Evolutionary conservation across 2,113 vertebrate genomes (phyloP).

Genomic region (Eclectus roratus): DNA sequence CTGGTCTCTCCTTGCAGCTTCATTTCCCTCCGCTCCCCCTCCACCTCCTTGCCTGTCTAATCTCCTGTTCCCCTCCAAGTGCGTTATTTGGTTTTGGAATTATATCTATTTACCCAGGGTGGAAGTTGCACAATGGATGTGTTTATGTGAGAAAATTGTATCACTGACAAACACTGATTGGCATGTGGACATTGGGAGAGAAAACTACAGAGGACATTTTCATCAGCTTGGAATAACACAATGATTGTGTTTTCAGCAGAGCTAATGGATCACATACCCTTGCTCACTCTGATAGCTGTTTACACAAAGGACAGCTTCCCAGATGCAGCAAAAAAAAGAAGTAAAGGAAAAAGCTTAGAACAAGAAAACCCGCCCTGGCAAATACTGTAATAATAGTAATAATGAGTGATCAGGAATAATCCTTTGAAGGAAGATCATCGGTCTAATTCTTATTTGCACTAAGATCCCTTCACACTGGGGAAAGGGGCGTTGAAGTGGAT

Average conservation of each 20-base stretch:
- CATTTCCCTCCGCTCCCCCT: slow-evolving; percentile 42
- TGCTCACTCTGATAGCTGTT: slow-evolving; percentile 77
- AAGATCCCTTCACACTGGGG: not conserved
- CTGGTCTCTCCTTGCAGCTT: slow-evolving; percentile 67
- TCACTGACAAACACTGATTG: slow-evolving; percentile 82
- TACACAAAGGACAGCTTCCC: slow-evolving; percentile 75
- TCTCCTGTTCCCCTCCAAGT: slow-evolving; percentile 72
- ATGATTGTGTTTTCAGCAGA: slow-evolving; percentile 84
- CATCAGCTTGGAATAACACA: slow-evolving; percentile 86
- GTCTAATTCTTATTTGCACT: slow-evolving; percentile 35
- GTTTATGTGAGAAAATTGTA: slow-evolving; percentile 82
- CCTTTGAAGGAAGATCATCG: not conserved
- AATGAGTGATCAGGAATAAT: slow-evolving; percentile 12
- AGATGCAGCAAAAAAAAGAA: slow-evolving; percentile 63
- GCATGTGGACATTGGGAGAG: slow-evolving; percentile 75
- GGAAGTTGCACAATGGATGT: slow-evolving; percentile 82
- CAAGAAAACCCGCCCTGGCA: not conserved
- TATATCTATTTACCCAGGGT: slow-evolving; percentile 79
- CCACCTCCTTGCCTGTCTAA: slow-evolving; percentile 64
- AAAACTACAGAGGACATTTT: slow-evolving; percentile 78
- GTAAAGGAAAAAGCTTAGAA: not conserved
- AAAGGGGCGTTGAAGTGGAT: not conserved
- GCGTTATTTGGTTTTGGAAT: slow-evolving; percentile 81
- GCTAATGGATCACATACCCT: slow-evolving; percentile 84
- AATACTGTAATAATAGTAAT: slow-evolving; percentile 51